A percentile compares a stretch with the other conserved stretches of the same genome.
These are phyloP conservation scores for Oreochromis grahami DNA, from an alignment of 2,797 vertebrate genomes.

Conservation along the genomic window DNA sequence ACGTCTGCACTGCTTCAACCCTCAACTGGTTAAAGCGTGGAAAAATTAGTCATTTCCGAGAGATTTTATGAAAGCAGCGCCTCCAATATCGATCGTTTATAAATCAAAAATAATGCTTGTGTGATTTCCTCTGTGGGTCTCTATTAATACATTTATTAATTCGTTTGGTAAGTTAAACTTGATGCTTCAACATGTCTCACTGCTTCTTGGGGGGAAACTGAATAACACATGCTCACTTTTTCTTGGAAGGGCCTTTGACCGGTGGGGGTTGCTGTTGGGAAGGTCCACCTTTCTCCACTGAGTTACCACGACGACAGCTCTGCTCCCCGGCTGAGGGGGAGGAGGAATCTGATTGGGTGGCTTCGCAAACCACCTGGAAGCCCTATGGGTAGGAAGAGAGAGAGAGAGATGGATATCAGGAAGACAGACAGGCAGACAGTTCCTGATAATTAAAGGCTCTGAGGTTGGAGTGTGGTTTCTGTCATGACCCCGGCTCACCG, in stretches of 20 bases:
- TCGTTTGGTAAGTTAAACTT: not conserved
- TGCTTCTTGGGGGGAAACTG: not conserved
- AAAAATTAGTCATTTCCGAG: not conserved
- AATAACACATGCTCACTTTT: conserved; percentile 80
- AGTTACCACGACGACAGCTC: conserved; percentile 92
- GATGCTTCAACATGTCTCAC: not conserved
- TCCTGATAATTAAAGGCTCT: conserved; percentile 30
- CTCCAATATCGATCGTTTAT: not conserved
- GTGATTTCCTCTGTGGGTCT: not conserved
- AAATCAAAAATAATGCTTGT: not conserved
- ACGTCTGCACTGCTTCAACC: not conserved
- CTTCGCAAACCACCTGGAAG: conserved; percentile 92
- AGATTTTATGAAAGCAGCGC: not conserved
- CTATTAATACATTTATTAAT: not conserved
- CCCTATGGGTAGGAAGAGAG: conserved; percentile 63
- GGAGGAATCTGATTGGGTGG: conserved; percentile 81
- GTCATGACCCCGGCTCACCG: conserved; percentile 18
- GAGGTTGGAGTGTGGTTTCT: conserved; percentile 1
- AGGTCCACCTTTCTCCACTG: conserved; percentile 89
- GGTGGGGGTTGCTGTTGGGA: conserved; percentile 84
- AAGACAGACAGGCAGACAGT: not conserved
- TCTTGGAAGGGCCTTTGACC: conserved; percentile 82
- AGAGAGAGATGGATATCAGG: conserved; percentile 8
- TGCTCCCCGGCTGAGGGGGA: conserved; percentile 81
- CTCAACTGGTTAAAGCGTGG: not conserved